A percentile compares a stretch with the other conserved stretches of the same genome.
Evolutionary conservation across 2,113 vertebrate species (phyloP).

Genomic region (Gallinago jamesoni): DNA sequence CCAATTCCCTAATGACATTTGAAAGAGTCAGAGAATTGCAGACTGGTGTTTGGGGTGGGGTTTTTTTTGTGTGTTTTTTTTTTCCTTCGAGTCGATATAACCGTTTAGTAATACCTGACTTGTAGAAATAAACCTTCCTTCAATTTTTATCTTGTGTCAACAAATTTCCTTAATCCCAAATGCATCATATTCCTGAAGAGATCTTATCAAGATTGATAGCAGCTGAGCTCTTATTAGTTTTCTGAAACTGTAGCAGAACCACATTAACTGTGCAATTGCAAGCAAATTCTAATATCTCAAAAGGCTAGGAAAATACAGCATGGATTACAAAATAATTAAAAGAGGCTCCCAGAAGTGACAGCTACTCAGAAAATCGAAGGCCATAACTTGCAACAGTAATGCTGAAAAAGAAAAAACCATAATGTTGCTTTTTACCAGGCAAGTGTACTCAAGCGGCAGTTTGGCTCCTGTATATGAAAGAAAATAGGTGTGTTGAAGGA

Average conservation of each 20-base stretch:
- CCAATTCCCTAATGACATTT: neutral
- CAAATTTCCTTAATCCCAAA: neutral
- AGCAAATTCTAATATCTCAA: neutral
- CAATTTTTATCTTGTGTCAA: neutral
- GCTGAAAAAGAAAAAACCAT: too few relatives aligned
- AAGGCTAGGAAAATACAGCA: neutral
- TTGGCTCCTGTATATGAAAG: neutral
- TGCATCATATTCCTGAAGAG: neutral
- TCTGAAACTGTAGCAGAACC: neutral
- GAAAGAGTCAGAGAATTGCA: neutral
- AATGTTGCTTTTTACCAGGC: neutral
- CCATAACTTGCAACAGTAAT: neutral
- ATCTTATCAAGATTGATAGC: neutral
- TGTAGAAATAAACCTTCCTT: neutral
- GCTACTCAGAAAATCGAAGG: neutral
- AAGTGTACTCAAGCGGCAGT: neutral
- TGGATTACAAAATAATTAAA: neutral
- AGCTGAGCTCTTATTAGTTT: neutral
- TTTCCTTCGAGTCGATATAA: neutral
- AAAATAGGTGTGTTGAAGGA: neutral
- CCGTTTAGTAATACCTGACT: neutral
- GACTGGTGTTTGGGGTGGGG: too few relatives aligned
- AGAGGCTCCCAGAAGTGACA: neutral
- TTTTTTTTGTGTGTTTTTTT: too few relatives aligned
- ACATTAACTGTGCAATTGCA: neutral